phyloP scores from a whole-genome alignment of 2,888 invertebrate genomes.

The Charanyca ferruginea region DNA sequence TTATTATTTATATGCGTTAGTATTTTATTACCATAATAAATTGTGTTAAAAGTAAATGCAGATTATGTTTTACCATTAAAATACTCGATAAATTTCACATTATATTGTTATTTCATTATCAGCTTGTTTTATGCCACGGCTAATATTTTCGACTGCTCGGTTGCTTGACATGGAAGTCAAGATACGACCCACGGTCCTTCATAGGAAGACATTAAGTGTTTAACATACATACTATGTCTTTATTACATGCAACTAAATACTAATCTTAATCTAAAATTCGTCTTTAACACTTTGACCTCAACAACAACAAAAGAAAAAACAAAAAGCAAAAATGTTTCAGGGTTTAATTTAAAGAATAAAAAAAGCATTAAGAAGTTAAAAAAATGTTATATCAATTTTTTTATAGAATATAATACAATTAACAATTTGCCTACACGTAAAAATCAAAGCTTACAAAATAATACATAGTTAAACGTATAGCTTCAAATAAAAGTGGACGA shows the following conservation, averaged over 20 bases:
- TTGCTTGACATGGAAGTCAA: conserved; percentile 1
- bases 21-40: conserved; percentile 59
- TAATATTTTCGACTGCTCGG: conserved; percentile 12
- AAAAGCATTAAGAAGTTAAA: too few relatives aligned
- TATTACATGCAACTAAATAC: not conserved
- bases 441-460: too few relatives aligned
- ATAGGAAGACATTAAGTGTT: not conserved
- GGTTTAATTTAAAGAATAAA: too few relatives aligned
- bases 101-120: conserved; percentile 46
- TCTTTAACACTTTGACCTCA: not conserved
- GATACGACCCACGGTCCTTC: not conserved
- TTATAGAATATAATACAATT: too few relatives aligned
- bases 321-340: too few relatives aligned
- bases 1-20: conserved; percentile 41
- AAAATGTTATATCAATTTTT: too few relatives aligned
- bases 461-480: too few relatives aligned
- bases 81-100: conserved; percentile 40
- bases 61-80: conserved; percentile 57
- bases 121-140: conserved; percentile 38
- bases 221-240: not conserved
- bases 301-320: not conserved
- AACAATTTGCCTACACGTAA: too few relatives aligned
- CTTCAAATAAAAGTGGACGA: conserved; percentile 70
- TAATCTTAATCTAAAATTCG: not conserved
- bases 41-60: conserved; percentile 52